Evolutionary conservation across 2,113 vertebrate genomes (phyloP).

Genomic region (Sclerurus mexicanus): DNA sequence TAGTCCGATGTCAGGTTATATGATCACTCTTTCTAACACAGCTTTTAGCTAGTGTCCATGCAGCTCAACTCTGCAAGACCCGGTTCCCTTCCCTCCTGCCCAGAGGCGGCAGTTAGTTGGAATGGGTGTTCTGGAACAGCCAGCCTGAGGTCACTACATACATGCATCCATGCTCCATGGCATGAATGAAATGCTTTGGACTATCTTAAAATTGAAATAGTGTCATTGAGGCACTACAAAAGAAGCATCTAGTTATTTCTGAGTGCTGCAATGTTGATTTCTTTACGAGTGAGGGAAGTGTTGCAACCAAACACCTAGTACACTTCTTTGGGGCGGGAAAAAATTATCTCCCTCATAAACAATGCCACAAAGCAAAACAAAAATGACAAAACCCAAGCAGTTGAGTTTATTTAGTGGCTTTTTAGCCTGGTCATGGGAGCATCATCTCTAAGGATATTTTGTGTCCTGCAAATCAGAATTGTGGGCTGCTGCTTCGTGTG

Average conservation of each 20-base stretch:
- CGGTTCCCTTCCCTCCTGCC: not conserved
- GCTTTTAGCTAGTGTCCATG: not conserved
- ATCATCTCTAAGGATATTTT: not conserved
- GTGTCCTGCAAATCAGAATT: not conserved
- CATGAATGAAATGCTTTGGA: not conserved
- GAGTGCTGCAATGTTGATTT: not conserved
- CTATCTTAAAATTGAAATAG: not conserved
- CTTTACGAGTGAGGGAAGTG: rapidly evolving
- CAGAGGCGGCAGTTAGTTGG: not conserved
- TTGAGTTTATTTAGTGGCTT: not conserved
- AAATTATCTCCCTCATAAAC: too few relatives aligned
- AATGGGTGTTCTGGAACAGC: not conserved
- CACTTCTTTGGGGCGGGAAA: not conserved
- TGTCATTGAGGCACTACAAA: not conserved
- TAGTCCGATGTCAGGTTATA: rapidly evolving
- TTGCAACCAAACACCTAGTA: not conserved
- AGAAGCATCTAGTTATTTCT: not conserved
- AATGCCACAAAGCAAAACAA: not conserved
- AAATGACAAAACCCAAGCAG: rapidly evolving
- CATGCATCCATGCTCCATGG: rapidly evolving
- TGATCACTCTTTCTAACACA: not conserved
- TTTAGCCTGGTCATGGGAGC: rapidly evolving
- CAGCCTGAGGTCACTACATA: rapidly evolving
- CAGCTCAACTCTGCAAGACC: not conserved
- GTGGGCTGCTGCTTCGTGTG: not conserved